Evolutionary conservation across 2,888 invertebrate genomes (phyloP), one percentile per base, ranked within the genome.

Genomic region (Agrochola lota): DNA sequence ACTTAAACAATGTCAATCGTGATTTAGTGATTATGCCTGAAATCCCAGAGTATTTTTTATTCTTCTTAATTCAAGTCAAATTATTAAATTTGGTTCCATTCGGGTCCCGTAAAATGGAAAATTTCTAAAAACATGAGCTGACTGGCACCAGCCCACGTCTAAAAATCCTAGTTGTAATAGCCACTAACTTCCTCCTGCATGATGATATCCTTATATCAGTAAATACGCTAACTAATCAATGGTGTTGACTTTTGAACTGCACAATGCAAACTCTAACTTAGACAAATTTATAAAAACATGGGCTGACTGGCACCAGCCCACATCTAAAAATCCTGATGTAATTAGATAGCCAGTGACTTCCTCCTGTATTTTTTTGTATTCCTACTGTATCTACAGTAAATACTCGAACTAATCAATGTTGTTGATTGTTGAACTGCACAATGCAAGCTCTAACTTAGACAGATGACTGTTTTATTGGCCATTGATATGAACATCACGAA

Each of bases 391-490:
- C n/a, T n/a, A n/a, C 12, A 49, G 15, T 64, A 67, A 26, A 63
- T 23, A 66, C 35, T n/a, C 71, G n/a, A 60, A 64, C 15, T 40
- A 46, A 52, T 71, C 68, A 74, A 52, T 4, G 69, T 66, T 66
- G 60, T 71, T 79, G 70, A 64, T 69, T 60, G 30, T 52, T 12
- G 66, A 59, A 40, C 30, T 68, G 77, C 73, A 74, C 43, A 59
- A 71, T 30, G 68, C 68, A 71, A 43, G 26, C 73, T 72, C 59
- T 69, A 76, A 83, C 30, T 71, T 68, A 63, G 72, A 74, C 62
- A 62, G 62, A 85, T 71, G 74, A 72, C 59, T 63, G 85, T 77
- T 78, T 78, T 60, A 84, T 78, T 84, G 72, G 59, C 26, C 69
- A 15, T 64, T 70, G 72, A 74, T 69, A 71, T 35, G 77, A 82